Percentiles rank a stretch among this genome's conserved stretches.
These are phyloP conservation scores for Scomber japonicus DNA, from an alignment of 2,113 vertebrate genomes.

Conservation along the genomic window DNA sequence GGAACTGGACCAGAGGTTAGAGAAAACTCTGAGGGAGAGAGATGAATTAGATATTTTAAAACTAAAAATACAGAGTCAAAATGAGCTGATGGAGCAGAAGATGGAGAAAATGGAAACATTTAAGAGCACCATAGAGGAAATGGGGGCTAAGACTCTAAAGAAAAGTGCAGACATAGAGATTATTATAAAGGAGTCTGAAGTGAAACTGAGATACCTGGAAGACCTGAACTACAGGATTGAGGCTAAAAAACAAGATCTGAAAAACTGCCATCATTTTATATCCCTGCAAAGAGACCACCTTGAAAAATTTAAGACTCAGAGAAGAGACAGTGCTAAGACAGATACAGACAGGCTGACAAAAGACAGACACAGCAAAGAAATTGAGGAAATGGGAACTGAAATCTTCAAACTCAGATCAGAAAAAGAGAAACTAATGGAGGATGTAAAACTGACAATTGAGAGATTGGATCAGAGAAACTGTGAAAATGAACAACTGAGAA, in stretches of 20 bases:
- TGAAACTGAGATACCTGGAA: conserved; percentile 40
- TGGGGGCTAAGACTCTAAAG: conserved; percentile 10
- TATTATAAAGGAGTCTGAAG: conserved; percentile 14
- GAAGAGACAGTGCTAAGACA: background rate
- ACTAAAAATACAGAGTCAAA: conserved; percentile 55
- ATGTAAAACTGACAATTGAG: background rate
- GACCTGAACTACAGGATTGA: conserved; percentile 17
- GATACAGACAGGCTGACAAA: conserved; percentile 7
- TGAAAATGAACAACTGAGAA: conserved; percentile 8
- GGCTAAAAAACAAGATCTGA: conserved; percentile 25
- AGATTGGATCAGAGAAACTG: conserved; percentile 5
- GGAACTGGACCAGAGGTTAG: conserved; percentile 56
- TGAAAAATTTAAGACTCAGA: conserved; percentile 30
- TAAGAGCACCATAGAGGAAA: conserved; percentile 19
- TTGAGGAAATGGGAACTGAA: conserved; percentile 18
- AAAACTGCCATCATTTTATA: conserved; percentile 8
- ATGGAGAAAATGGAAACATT: conserved; percentile 38
- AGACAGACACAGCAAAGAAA: conserved; percentile 8
- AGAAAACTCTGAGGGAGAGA: conserved; percentile 58
- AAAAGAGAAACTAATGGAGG: conserved; percentile 8
- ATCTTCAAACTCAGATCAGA: conserved; percentile 8
- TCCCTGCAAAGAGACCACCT: conserved; percentile 20
- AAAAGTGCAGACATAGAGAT: conserved; percentile 26
- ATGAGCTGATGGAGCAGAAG: conserved; percentile 7
- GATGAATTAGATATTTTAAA: conserved; percentile 62